Conservation (phyloP, 2,113 vertebrate species). For the Embiotoca jacksoni region DNA sequence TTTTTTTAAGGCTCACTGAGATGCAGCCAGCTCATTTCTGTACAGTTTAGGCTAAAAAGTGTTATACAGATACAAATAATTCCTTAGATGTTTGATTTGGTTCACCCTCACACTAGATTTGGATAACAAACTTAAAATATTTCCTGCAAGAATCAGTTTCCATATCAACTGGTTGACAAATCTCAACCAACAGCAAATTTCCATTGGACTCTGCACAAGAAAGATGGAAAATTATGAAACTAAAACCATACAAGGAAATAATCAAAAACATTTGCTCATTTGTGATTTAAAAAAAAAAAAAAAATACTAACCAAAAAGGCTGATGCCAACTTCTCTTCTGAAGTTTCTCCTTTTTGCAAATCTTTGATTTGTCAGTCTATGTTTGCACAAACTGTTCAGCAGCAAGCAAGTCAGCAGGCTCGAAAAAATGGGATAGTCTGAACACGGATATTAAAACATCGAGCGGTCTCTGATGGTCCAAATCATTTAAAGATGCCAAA, state of each 20-base stretch:
- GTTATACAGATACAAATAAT: neutral
- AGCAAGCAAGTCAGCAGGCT: neutral
- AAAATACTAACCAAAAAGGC: neutral
- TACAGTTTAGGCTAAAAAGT: neutral
- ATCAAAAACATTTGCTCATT: conserved; percentile 1
- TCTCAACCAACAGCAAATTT: neutral
- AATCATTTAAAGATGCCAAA: conserved; percentile 9
- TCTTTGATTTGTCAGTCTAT: conserved; percentile 19
- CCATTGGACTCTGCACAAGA: neutral
- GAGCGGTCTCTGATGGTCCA: neutral
- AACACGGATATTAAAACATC: neutral
- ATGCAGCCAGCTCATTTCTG: neutral
- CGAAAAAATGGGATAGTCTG: neutral
- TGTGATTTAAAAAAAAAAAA: conserved; percentile 7
- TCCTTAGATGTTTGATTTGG: neutral
- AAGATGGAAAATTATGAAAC: neutral
- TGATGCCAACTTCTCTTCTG: conserved; percentile 23
- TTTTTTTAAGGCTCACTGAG: conserved; percentile 14
- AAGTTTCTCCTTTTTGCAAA: conserved; percentile 8
- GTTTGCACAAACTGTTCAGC: conserved; percentile 12
- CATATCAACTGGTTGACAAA: neutral
- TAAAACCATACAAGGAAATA: too few species aligned
- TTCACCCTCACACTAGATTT: neutral
- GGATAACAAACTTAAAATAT: neutral
- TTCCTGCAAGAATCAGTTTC: neutral